A percentile compares a stretch with the other conserved stretches of the same genome.
phyloP scores from a whole-genome alignment of 64 coral and sea anemone genomes.

The Astreopora myriophthalma region DNA sequence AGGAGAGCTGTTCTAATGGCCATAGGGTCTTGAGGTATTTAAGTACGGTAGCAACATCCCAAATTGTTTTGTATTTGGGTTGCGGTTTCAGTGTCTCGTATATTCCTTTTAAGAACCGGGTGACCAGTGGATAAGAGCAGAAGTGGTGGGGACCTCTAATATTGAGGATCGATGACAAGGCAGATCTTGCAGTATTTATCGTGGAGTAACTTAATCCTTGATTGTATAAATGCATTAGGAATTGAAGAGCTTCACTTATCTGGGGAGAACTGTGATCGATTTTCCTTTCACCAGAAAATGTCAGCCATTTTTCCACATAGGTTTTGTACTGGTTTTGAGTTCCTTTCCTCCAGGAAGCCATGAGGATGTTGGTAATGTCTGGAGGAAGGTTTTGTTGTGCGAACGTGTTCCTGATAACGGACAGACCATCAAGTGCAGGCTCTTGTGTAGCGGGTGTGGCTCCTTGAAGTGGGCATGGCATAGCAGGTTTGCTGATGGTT shows the following conservation, averaged over 20 bases:
- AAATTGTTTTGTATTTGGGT: conserved; percentile 24
- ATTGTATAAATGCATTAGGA: no score
- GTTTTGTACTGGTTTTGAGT: no score
- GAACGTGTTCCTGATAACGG: conserved; percentile 1
- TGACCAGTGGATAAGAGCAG: conserved; percentile 21
- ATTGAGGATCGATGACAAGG: no score
- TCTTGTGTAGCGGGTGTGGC: conserved; percentile 3
- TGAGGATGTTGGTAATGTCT: no score
- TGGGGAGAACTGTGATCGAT: no score
- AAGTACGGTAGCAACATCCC: not conserved
- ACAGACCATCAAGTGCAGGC: not conserved
- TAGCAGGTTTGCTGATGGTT: conserved; percentile 55
- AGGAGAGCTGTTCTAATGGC: conserved; percentile 31
- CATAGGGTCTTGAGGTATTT: conserved; percentile 27
- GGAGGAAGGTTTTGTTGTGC: not conserved
- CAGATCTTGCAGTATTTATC: no score
- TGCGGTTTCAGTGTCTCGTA: not conserved
- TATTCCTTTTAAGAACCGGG: conserved; percentile 22
- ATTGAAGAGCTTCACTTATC: no score
- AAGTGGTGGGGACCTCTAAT: not conserved
- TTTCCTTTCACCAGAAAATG: no score
- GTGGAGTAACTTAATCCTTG: no score
- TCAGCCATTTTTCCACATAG: no score
- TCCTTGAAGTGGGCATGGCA: not conserved
- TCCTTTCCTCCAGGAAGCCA: no score